Conservation (phyloP, 2,113 vertebrate species). For the Perccottus glenii region DNA sequence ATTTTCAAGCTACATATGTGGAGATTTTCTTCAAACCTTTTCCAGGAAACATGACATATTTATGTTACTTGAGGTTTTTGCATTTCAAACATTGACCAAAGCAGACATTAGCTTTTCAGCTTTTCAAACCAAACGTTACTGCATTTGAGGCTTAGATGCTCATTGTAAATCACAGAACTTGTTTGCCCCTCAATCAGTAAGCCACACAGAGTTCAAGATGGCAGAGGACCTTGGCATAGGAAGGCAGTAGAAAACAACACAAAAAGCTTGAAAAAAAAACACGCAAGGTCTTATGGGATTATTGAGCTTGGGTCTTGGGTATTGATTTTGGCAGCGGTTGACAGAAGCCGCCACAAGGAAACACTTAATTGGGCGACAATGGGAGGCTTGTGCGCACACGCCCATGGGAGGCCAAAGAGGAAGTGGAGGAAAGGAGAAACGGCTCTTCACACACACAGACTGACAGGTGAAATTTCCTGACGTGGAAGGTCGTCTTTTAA, state of each 20-base stretch:
- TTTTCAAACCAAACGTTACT: not conserved
- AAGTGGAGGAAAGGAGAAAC: conserved; percentile 53
- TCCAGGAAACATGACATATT: not conserved
- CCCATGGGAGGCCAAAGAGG: conserved; percentile 21
- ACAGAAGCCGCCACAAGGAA: conserved; percentile 28
- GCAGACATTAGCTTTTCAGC: no score
- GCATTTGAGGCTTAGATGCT: not conserved
- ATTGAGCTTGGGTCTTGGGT: conserved; percentile 5
- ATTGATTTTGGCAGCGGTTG: conserved; percentile 35
- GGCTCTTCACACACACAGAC: conserved; percentile 33
- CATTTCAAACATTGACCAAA: not conserved
- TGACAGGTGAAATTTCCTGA: conserved; percentile 40
- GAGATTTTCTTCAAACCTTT: not conserved
- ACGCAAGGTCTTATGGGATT: conserved; percentile 5
- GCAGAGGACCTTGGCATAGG: conserved; percentile 5
- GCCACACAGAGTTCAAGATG: not conserved
- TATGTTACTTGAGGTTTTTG: not conserved
- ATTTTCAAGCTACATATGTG: conserved; percentile 5
- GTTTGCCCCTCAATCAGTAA: conserved; percentile 9
- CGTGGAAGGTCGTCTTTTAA: conserved; percentile 15
- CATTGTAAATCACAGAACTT: not conserved
- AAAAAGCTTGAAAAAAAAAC: conserved; percentile 13
- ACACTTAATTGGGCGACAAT: conserved; percentile 48
- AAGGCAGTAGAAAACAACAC: conserved; percentile 34
- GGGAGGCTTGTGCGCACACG: conserved; percentile 35